A percentile compares a stretch with the other conserved stretches of the same genome.
phyloP scores from a whole-genome alignment of 2,888 invertebrate genomes.

The Nymphalis polychloros region DNA sequence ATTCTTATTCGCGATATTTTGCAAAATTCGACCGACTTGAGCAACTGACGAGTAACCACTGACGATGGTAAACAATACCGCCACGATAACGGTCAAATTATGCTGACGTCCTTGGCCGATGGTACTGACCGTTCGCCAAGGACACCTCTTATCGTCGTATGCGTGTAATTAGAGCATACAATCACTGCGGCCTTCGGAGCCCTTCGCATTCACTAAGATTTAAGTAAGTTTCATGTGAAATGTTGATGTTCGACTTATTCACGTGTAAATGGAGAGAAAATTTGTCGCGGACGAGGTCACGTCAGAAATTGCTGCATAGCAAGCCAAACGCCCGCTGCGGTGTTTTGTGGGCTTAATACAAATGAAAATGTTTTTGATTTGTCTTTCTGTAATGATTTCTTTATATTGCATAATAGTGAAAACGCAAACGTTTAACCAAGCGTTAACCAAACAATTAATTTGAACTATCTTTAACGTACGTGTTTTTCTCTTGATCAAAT shows the following conservation, averaged over 20 bases:
- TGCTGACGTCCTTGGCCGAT: constrained; percentile 67
- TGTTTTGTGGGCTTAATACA: constrained; percentile 71
- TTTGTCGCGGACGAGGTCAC: constrained; percentile 67
- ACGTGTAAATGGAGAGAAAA: constrained; percentile 45
- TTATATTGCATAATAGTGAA: constrained; percentile 15
- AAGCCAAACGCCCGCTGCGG: constrained; percentile 76
- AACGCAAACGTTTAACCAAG: background rate
- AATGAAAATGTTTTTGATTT: constrained; percentile 30
- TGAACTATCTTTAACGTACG: too few relatives aligned
- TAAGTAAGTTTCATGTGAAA: constrained; percentile 42
- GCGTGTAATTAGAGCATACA: constrained; percentile 64
- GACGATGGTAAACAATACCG: constrained; percentile 58
- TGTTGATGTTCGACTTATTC: constrained; percentile 32
- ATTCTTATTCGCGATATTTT: constrained; percentile 72
- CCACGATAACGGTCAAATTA: constrained; percentile 59
- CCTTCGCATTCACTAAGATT: constrained; percentile 16
- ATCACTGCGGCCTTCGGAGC: constrained; percentile 25
- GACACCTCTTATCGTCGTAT: constrained; percentile 65
- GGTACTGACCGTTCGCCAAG: constrained; percentile 72
- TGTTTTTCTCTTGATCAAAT: background rate
- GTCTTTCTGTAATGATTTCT: constrained; percentile 25
- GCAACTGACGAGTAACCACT: constrained; percentile 61
- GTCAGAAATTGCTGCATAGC: constrained; percentile 77
- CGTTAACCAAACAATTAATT: too few relatives aligned
- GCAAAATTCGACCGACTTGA: constrained; percentile 50